Evolutionary conservation across 2,797 vertebrate genomes (phyloP), one percentile per base, ranked within the genome.

Genomic region (Craterocephalus amniculus): DNA sequence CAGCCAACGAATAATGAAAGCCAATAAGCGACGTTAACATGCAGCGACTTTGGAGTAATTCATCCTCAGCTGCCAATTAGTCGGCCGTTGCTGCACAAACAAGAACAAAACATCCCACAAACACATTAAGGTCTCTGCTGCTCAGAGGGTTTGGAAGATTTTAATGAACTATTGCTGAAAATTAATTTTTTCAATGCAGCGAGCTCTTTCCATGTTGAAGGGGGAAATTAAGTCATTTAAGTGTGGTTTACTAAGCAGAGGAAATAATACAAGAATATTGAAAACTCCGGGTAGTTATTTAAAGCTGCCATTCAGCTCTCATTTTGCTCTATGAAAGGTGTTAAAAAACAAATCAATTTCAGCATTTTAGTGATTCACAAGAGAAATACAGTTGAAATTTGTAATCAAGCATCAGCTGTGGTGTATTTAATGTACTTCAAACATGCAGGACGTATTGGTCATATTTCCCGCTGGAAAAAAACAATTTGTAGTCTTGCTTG

Each of bases 131-230:
- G 43, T 22, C 11, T 45, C 29, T 43, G 62, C 52, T 62, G 40
- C 27, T 34, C 60, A 61, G 18, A 29, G 18, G 40, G 26, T 63
- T 36, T 48, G 35, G 58, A 29, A 26, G 22, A 38, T 55, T 59
- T 63, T 55, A 66, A 66, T 66, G 35, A 60, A 57, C 38, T 40
- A 11, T 40, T 68, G 7, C 43, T 24, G 16, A 12, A 58, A 70
- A 58, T 62, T 56, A 38, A 70, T 65, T 45, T 49, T 73, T 64
- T 64, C 59, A 45, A 35, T 61, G 40, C 57, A 55, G 1, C n/a
- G 0, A 0, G 20, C 29, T 16, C 32, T 18, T 27, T 10, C 48
- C 34, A 48, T 48, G 45, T 6, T 29, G 18, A 14, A 40, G 20
- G 9, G 35, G 34, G 12, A 26, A 27, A 29, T 60, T 4, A 32